Percentiles rank a stretch among this genome's conserved stretches.
Conservation (phyloP, 2,797 vertebrate genomes). For the Schizopygopsis malacanthus region DNA sequence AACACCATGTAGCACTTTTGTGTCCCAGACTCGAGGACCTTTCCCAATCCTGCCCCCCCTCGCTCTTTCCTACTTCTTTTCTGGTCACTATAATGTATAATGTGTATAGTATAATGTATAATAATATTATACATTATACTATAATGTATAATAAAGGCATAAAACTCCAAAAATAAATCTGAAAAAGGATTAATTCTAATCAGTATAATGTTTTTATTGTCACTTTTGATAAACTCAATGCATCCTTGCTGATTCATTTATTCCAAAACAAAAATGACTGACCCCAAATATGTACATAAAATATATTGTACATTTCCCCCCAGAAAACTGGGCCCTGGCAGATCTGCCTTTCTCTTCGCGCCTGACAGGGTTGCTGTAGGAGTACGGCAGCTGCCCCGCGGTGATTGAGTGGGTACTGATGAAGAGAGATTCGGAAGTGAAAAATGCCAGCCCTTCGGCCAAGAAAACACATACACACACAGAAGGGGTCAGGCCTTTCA, state of each 20-base stretch:
- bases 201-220: not conserved
- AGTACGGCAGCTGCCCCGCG: constrained; percentile 31
- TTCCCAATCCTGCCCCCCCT: too few species aligned
- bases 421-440: constrained; percentile 60
- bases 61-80: not conserved
- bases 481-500: constrained; percentile 52
- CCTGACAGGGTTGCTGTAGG: constrained; percentile 50
- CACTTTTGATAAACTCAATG: not conserved
- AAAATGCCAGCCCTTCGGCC: constrained; percentile 60
- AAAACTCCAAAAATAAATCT: not conserved
- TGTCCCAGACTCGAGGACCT: too few species aligned
- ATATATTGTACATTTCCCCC: not conserved
- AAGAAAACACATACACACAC: constrained; percentile 54
- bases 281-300: not conserved
- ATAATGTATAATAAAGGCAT: not conserved
- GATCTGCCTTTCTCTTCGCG: constrained; percentile 8
- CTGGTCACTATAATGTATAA: not conserved
- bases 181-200: not conserved
- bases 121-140: too few species aligned
- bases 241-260: not conserved
- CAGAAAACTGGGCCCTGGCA: not conserved
- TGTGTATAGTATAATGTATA: too few species aligned
- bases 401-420: constrained; percentile 63
- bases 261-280: not conserved
- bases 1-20: too few species aligned